Base-by-base conservation (phyloP, 2,113 vertebrate genomes). In the Hepsetus odoe region DNA sequence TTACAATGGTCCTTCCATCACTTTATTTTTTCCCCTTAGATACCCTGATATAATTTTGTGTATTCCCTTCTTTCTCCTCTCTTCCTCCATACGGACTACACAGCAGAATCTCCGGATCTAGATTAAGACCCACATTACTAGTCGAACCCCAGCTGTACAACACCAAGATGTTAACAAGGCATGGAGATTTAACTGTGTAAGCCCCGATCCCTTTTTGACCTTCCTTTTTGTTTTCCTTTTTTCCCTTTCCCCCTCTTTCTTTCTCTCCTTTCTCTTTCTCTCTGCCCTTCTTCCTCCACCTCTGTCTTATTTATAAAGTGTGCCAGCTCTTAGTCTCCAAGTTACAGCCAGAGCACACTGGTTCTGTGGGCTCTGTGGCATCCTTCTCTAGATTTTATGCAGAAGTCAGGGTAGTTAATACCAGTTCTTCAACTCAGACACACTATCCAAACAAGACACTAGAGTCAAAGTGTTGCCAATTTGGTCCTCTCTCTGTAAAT, bases 1-100 rank as follows among this genome's bases (percentile, higher is more conserved):
- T 12, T 42, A 30, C 42, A 53, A 33, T 77, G 75, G 14, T 84
- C 83, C 74, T 56, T 82, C 51, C 20, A 33, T 64, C 32, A 77
- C 59, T 75, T 9, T 3, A 76, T 79, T 61, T 53, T 75, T 66
- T 51, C 53, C 22, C n/a, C n/a, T n/a, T n/a, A n/a, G n/a, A n/a
- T n/a, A n/a, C n/a, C n/a, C 44, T 40, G 33, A 24, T 70, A 30
- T 64, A 65, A 24, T 35, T 38, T 38, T 80, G 59, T 30, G 5
- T 11, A 13, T 55, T 16, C 59, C 8, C 22, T 68, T 18, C 32
- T 26, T 12, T 64, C 73, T 66, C 51, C 56, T 74, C 44, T 64
- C 7, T 30, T 5, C 26, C 6, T 70, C 70, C 33, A 30, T 8
- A 49, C 38, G 49, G 56, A 61, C 8, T 10, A 32, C 56, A 44